Base-by-base conservation (phyloP, 2,797 vertebrate genomes). In the Thripadectes ignobilis region DNA sequence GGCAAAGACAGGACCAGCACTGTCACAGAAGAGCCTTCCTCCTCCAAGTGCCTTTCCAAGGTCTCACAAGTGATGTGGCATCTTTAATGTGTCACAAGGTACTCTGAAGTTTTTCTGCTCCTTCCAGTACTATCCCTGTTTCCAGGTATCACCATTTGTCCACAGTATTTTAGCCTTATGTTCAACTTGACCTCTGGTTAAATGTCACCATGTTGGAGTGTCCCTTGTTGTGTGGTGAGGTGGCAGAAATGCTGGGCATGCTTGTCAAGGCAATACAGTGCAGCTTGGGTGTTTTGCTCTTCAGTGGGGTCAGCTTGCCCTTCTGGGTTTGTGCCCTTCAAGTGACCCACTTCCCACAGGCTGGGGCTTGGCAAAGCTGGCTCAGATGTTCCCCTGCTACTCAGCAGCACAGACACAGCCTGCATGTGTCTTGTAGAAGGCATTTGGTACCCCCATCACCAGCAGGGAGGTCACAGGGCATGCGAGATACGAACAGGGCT, bases 401-500 rank as follows among this genome's bases (percentile, higher is more conserved):
- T 45, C 30, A 10, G 48, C 36, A 82, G 63, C 55, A 20, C 7
- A 17, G 41, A 1, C 13, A 12, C 14, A 26, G 39, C 36, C 79
- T 38, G 43, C 4, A 1, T 1, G 39, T 45, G 3, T 18, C 52
- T 77, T 23, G 61, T 4, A 36, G 66, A 43, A 65, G 65, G 29
- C 32, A 2, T 1, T 1, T 5, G 24, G 34, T 26, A 26, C 4
- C 29, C 38, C 19, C 18, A 6, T 2, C 1, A 0, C 0, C 21
- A 54, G 49, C 66, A 34, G 52, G 14, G 45, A 63, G 48, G n/a
- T 18, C 39, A 14, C 1, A 49, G 67, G 43, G 10, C 13, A 1
- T 1, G n/a, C 9, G 6, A 7, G 54, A 8, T 6, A 3, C 16
- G 43, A 68, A 26, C 68, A 23, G 52, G 27, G 45, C 36, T 74